Conservation (phyloP, 2,888 invertebrate species). For the Epistrophella euchroma region DNA sequence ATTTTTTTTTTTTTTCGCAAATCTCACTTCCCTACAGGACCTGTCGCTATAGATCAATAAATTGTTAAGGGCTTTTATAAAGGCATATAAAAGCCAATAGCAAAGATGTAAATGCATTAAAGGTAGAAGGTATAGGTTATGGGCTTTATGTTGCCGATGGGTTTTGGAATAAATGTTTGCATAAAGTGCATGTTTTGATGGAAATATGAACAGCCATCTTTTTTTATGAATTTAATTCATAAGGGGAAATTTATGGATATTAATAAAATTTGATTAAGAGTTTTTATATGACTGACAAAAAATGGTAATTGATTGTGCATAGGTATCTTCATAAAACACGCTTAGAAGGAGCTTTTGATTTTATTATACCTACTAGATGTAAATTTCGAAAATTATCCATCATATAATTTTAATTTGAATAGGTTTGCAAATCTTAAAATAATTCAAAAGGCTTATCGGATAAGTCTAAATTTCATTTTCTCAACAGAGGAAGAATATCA, state of each 20-base stretch:
- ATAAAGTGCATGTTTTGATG: slow-evolving; percentile 14
- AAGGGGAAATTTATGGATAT: neutral
- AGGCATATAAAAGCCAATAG: slow-evolving; percentile 17
- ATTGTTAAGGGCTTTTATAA: slow-evolving; percentile 36
- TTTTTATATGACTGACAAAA: slow-evolving; percentile 1
- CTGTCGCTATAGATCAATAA: slow-evolving; percentile 37
- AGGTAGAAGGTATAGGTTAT: neutral
- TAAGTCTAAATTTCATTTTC: too few relatives aligned
- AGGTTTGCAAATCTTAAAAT: too few relatives aligned
- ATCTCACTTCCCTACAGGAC: slow-evolving; percentile 33
- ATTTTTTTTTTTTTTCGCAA: neutral
- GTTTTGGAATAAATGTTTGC: slow-evolving; percentile 14
- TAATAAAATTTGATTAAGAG: neutral
- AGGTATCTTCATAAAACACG: neutral
- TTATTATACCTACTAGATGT: too few relatives aligned
- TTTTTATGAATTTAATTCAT: neutral
- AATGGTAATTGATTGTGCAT: neutral
- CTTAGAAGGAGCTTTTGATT: neutral
- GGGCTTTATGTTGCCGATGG: slow-evolving; percentile 3
- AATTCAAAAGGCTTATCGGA: too few relatives aligned
- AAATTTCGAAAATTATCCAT: too few relatives aligned
- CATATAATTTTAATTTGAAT: too few relatives aligned
- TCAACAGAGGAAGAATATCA: too few relatives aligned
- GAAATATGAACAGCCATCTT: slow-evolving; percentile 39
- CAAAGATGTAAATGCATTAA: slow-evolving; percentile 41